Conservation (phyloP, 1,140 invertebrate species). For the Heliconius nattereri region DNA sequence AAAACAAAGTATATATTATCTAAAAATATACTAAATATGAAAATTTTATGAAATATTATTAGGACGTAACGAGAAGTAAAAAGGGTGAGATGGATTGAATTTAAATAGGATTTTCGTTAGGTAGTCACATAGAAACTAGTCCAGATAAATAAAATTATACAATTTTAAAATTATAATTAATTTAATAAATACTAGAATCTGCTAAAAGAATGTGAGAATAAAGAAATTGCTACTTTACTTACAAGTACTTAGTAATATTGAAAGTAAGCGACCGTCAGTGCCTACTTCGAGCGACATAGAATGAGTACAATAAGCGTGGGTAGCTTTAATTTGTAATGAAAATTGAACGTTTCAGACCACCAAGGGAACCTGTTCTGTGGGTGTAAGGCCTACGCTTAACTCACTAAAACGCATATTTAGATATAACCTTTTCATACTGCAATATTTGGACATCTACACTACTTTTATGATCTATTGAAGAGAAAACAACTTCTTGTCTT, state of each 20-base stretch:
- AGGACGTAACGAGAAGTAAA: no score
- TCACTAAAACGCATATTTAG: constrained; percentile 32
- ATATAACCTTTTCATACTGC: constrained; percentile 39
- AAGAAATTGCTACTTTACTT: neutral
- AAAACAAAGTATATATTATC: no score
- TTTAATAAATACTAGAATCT: neutral
- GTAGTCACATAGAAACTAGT: no score
- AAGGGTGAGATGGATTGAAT: no score
- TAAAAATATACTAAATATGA: no score
- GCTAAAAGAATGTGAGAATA: neutral
- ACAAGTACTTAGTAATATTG: constrained; percentile 29
- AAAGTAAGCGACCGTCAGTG: constrained; percentile 51
- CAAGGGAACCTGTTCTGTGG: constrained; percentile 70
- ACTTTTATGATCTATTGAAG: constrained; percentile 51
- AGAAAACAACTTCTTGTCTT: constrained; percentile 14
- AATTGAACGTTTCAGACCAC: constrained; percentile 70
- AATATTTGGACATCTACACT: constrained; percentile 60
- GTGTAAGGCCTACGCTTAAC: constrained; percentile 65
- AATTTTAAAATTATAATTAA: neutral
- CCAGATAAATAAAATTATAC: no score
- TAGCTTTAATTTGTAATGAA: constrained; percentile 76
- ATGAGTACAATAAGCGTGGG: constrained; percentile 59
- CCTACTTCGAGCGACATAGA: constrained; percentile 26
- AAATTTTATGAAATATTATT: no score
- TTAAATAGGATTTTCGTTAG: no score